Evolutionary conservation across 1,140 invertebrate genomes (phyloP).

Genomic region (Trichoplusia ni): DNA sequence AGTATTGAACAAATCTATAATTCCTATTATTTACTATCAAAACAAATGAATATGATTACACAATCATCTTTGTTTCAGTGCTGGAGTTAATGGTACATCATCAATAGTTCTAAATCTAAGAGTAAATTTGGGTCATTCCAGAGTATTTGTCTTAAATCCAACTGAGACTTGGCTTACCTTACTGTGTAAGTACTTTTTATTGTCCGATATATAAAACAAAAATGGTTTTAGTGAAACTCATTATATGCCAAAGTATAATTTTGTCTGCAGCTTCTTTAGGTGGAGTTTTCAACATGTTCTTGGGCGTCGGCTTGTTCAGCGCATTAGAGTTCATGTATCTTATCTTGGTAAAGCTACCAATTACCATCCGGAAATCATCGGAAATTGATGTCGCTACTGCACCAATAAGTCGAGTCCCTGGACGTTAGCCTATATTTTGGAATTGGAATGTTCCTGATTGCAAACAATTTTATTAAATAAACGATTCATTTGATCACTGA

Average conservation of each 20-base stretch:
- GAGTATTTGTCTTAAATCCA: slow-evolving; percentile 52
- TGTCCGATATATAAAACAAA: not conserved
- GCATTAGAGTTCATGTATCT: slow-evolving; percentile 64
- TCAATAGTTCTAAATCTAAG: slow-evolving; percentile 48
- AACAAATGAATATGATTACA: no score
- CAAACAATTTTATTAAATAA: no score
- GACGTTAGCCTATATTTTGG: no score
- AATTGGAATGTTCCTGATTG: no score
- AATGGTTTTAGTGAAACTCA: no score
- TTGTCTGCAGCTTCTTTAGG: slow-evolving; percentile 70
- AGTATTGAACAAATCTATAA: slow-evolving; percentile 42
- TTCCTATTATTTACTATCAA: no score
- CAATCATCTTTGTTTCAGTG: slow-evolving; percentile 48
- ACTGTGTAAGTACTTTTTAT: slow-evolving; percentile 56
- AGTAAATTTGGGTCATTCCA: slow-evolving; percentile 51
- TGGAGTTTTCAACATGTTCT: slow-evolving; percentile 76
- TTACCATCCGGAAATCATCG: slow-evolving; percentile 45
- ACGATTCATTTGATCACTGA: no score
- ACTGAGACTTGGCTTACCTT: slow-evolving; percentile 74
- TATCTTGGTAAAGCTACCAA: slow-evolving; percentile 52
- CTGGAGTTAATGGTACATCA: slow-evolving; percentile 43
- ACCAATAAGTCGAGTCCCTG: no score
- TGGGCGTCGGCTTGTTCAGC: slow-evolving; percentile 71
- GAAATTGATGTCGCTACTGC: slow-evolving; percentile 37
- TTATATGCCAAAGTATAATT: no score